A percentile compares a stretch with the other conserved stretches of the same genome.
Conservation (phyloP, 2,797 vertebrate species). For the Prunella strophiata region DNA sequence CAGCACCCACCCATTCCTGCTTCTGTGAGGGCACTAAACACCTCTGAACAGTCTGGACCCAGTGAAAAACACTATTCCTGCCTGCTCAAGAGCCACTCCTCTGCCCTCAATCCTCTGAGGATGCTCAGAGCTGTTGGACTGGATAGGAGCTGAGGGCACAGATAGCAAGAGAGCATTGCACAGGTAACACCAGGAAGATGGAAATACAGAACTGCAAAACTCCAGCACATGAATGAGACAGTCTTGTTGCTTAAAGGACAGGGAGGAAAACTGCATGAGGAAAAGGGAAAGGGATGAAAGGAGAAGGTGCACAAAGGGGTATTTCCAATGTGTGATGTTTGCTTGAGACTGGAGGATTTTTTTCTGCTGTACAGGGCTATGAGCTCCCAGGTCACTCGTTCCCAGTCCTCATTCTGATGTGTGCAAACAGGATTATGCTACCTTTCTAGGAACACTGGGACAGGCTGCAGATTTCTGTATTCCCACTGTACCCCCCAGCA, state of each 20-base stretch:
- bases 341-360: not conserved
- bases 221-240: rapidly evolving
- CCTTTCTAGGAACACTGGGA: not conserved
- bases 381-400: not conserved
- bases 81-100: not conserved
- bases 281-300: not conserved
- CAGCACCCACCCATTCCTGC: not conserved
- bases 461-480: not conserved
- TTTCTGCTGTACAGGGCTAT: not conserved
- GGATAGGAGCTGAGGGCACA: not conserved
- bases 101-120: not conserved
- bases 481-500: rapidly evolving
- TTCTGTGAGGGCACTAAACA: not conserved
- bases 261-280: not conserved
- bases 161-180: not conserved
- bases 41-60: not conserved
- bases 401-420: not conserved
- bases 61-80: not conserved
- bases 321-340: not conserved
- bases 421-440: not conserved
- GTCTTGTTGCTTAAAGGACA: not conserved
- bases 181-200: not conserved
- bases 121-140: not conserved
- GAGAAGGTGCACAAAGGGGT: too few relatives aligned
- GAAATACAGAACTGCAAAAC: not conserved